A percentile compares a stretch with the other conserved stretches of the same genome.
Evolutionary conservation across 2,888 invertebrate genomes (phyloP).

Genomic region (Ornithoptera alexandrae): DNA sequence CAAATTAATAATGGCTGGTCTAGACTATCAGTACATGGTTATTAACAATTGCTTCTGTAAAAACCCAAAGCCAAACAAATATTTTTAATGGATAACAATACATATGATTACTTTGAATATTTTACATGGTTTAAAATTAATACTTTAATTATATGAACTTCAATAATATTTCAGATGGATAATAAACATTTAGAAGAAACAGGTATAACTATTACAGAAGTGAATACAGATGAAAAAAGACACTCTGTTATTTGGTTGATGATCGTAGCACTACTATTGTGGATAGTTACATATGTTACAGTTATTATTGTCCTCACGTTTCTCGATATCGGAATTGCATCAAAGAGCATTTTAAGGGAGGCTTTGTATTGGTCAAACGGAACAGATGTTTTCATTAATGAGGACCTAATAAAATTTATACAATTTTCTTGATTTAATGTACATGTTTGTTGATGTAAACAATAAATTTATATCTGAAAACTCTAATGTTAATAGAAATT

Average conservation of each 20-base stretch:
- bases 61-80: too few relatives aligned
- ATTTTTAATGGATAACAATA: too few relatives aligned
- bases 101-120: too few relatives aligned
- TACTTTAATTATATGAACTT: not conserved
- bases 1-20: too few relatives aligned
- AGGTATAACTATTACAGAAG: constrained; percentile 12
- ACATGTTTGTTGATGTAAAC: constrained; percentile 1
- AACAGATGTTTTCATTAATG: constrained; percentile 3
- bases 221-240: constrained; percentile 36
- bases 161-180: constrained; percentile 32
- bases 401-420: constrained; percentile 1
- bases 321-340: constrained; percentile 40
- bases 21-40: too few relatives aligned
- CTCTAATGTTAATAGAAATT: not conserved
- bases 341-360: constrained; percentile 21
- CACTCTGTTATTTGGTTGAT: constrained; percentile 48
- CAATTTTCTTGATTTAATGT: not conserved
- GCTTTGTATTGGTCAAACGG: constrained; percentile 15
- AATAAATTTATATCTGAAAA: not conserved
- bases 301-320: constrained; percentile 39
- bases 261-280: constrained; percentile 45
- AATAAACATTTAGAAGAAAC: constrained; percentile 31
- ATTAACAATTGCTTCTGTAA: too few relatives aligned
- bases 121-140: not conserved
- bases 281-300: constrained; percentile 47